Percentiles rank a stretch among this genome's conserved stretches.
phyloP scores from a whole-genome alignment of 2,888 invertebrate species.

The Lamellibrachia satsuma region DNA sequence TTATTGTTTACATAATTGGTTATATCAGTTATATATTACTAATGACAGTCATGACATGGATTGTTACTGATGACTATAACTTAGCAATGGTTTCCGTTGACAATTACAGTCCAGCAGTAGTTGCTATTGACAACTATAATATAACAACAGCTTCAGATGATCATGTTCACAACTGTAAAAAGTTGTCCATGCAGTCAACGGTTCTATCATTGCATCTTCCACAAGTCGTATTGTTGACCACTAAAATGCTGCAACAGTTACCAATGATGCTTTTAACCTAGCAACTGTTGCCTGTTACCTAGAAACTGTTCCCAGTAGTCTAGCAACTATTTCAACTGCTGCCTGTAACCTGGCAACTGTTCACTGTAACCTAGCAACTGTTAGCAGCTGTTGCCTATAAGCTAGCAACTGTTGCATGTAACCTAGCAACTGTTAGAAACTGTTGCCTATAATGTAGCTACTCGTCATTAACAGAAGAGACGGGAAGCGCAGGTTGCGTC shows the following conservation, averaged over 20 bases:
- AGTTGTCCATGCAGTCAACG: background rate
- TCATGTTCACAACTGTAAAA: background rate
- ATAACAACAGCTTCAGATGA: background rate
- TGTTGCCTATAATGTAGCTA: background rate
- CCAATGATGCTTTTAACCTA: too few relatives aligned
- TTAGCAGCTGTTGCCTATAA: background rate
- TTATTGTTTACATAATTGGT: background rate
- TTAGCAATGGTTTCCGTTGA: background rate
- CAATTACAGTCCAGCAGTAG: background rate
- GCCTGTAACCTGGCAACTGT: background rate
- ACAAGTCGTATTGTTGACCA: too few relatives aligned
- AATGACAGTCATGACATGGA: too few relatives aligned
- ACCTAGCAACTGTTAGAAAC: slow-evolving; percentile 23
- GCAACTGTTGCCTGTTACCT: background rate
- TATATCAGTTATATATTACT: background rate
- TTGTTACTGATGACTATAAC: background rate
- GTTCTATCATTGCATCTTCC: too few relatives aligned
- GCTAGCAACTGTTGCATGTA: background rate
- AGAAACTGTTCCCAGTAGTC: background rate
- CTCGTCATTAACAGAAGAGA: slow-evolving; percentile 35
- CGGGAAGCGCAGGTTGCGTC: slow-evolving; percentile 30
- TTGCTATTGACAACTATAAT: background rate
- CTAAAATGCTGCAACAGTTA: too few relatives aligned
- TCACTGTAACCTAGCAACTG: background rate
- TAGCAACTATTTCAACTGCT: background rate